Base-by-base conservation (phyloP, 2,888 invertebrate species). In the Phortica magna region DNA sequence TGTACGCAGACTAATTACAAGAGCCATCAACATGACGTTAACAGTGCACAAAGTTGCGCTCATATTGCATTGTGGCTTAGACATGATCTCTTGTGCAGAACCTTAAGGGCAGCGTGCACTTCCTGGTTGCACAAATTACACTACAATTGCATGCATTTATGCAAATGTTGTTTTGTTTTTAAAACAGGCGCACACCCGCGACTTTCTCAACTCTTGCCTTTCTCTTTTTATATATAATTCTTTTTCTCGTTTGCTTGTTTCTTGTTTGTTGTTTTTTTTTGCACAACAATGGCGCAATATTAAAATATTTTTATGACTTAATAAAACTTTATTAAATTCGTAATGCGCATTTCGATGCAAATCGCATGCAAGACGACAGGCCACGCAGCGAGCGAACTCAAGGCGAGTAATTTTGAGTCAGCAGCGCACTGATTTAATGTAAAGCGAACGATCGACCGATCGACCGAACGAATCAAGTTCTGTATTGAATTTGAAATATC, bases 281-380 rank as follows among this genome's bases (percentile, higher is more conserved):
- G 31, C 74, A 81, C 79, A 79, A 74, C 81, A 64, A 76, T 67
- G 75, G 68, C 57, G 57, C 48, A 64, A 78, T 82, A 80, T 81
- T 80, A 76, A 80, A 77, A 81, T 78, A 77, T 77, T 84, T 86
- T 86, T 88, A 86, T 86, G 85, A 86, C 85, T 86, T 86, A 86
- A 86, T 88, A 86, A 86, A 86, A 88, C 82, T 86, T 88, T 86
- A 88, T 86, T 86, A 86, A 88, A 86, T 88, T 82, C 85, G 83
- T 9, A 48, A 48, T 48, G 74, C 80, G 77, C 78, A 84, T 84
- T 84, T 80, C 77, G 72, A 86, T 88, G 85, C 88, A 88, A 85
- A 85, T 85, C 78, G 80, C 81, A 84, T 86, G 81, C 85, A 84
- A 48, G n/a, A 14, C 74, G 78, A 78, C 42, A 9, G 73, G 72